A percentile compares a stretch with the other conserved stretches of the same genome.
phyloP scores from a whole-genome alignment of 2,888 invertebrate species.

The Chydorus sphaericus region DNA sequence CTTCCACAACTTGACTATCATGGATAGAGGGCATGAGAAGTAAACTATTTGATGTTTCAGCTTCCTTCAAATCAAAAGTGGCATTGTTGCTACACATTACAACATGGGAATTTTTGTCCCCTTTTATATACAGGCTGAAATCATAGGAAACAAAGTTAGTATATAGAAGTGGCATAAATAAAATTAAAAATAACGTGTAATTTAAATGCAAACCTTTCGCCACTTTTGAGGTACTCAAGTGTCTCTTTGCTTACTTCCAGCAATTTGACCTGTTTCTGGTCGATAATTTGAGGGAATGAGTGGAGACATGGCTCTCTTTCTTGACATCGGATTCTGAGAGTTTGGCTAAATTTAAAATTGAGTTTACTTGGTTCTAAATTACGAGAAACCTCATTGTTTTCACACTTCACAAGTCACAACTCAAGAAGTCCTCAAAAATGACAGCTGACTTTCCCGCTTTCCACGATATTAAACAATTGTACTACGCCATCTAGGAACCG shows the following conservation, averaged over 20 bases:
- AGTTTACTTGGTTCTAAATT: neutral
- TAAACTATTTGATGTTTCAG: constrained; percentile 80
- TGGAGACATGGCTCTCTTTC: constrained; percentile 8
- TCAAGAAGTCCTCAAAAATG: no score
- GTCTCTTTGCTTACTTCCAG: constrained; percentile 58
- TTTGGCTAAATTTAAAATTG: neutral
- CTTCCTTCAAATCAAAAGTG: constrained; percentile 73
- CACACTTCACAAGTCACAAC: no score
- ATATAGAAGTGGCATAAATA: no score
- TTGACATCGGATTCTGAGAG: constrained; percentile 2
- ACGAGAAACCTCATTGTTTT: no score
- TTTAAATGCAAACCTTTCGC: constrained; percentile 36
- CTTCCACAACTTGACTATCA: constrained; percentile 2
- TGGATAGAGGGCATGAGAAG: constrained; percentile 43
- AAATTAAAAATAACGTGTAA: no score
- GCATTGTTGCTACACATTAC: constrained; percentile 62
- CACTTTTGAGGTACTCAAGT: constrained; percentile 46
- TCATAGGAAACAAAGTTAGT: neutral
- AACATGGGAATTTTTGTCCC: constrained; percentile 55
- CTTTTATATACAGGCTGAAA: constrained; percentile 39
- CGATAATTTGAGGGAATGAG: neutral
- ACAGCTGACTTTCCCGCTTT: no score
- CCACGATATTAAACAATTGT: no score
- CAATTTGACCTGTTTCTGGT: constrained; percentile 33
- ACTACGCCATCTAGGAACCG: no score